phyloP scores from a whole-genome alignment of 2,797 vertebrate species.

The Gadopsis marmoratus region DNA sequence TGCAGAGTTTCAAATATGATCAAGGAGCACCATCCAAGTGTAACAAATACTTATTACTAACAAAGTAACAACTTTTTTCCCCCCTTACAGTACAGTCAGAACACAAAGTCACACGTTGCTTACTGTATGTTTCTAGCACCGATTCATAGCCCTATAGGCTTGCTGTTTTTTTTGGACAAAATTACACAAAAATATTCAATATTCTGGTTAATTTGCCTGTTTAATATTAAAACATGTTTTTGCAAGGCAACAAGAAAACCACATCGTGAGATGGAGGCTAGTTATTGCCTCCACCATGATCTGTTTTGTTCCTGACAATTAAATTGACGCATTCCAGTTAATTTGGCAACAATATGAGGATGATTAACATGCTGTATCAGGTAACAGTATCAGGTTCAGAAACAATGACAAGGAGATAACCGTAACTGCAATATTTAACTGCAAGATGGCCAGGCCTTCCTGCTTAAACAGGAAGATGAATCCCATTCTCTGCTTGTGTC shows the following conservation, averaged over 20 bases:
- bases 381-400: constrained; percentile 7
- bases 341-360: constrained; percentile 16
- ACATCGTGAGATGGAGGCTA: background rate
- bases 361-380: constrained; percentile 29
- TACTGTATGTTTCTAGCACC: background rate
- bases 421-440: constrained; percentile 11
- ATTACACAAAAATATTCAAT: background rate
- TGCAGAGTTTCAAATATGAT: background rate
- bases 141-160: background rate
- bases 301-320: constrained; percentile 29
- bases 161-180: background rate
- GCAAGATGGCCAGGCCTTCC: constrained; percentile 10
- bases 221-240: background rate
- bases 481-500: constrained; percentile 25
- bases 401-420: background rate
- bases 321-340: constrained; percentile 3
- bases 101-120: background rate
- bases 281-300: background rate
- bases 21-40: background rate
- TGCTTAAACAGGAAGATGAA: constrained; percentile 43
- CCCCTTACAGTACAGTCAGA: background rate
- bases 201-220: background rate
- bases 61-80: background rate
- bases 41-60: background rate
- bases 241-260: background rate